These are phyloP conservation scores for Plectrocnemia conspersa DNA, from an alignment of 1,140 invertebrate species.

Conservation along the genomic window DNA sequence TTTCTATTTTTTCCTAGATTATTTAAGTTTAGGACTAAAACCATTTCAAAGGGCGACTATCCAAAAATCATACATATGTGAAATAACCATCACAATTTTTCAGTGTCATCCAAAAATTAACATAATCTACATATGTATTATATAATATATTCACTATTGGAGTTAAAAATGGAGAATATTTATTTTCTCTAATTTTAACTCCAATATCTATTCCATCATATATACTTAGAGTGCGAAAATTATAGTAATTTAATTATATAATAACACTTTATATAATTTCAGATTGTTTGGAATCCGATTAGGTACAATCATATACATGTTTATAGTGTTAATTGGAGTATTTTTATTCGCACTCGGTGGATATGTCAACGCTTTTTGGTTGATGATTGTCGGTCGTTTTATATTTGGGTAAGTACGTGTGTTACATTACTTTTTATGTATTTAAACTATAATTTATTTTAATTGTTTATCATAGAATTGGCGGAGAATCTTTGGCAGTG, in stretches of 20 bases:
- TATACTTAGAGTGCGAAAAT: no score
- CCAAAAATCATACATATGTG: no score
- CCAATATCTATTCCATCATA: no score
- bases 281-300: slow-evolving; percentile 89
- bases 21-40: no score
- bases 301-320: slow-evolving; percentile 88
- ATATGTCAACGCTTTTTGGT: slow-evolving; percentile 73
- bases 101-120: no score
- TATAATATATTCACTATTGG: no score
- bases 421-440: not conserved
- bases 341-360: slow-evolving; percentile 83
- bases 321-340: slow-evolving; percentile 76
- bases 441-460: slow-evolving; percentile 17
- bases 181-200: no score
- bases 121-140: no score
- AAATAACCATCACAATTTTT: no score
- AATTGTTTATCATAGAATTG: slow-evolving; percentile 71
- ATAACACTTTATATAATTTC: slow-evolving; percentile 37
- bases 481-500: slow-evolving; percentile 91
- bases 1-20: no score
- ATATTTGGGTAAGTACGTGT: slow-evolving; percentile 78
- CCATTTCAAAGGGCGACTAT: no score
- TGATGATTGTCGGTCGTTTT: slow-evolving; percentile 93
- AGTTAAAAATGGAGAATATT: no score
- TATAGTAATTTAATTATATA: not conserved